A percentile compares a stretch with the other conserved stretches of the same genome.
These are phyloP conservation scores for Oriolus oriolus DNA, from an alignment of 2,113 vertebrate genomes.

Conservation along the genomic window DNA sequence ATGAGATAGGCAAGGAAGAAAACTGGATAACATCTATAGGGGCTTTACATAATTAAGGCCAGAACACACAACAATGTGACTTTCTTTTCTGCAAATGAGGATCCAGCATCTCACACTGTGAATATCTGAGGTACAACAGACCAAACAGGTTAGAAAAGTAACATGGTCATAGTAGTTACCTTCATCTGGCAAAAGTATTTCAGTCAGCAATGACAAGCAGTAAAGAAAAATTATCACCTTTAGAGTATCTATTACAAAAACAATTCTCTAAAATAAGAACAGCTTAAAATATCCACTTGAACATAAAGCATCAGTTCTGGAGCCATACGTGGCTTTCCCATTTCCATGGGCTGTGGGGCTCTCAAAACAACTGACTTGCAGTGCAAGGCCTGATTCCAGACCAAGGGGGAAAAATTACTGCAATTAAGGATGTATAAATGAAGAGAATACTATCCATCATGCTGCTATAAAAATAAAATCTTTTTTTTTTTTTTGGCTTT, in stretches of 20 bases:
- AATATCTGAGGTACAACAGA: conserved; percentile 9
- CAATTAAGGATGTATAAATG: conserved; percentile 53
- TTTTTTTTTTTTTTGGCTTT: not conserved
- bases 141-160: conserved; percentile 59
- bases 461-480: not conserved
- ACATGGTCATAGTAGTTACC: conserved; percentile 67
- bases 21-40: not conserved
- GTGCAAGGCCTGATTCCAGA: not conserved
- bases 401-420: not conserved
- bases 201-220: conserved; percentile 61
- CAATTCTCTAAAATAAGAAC: conserved; percentile 64
- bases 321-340: not conserved
- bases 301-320: conserved; percentile 6
- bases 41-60: conserved; percentile 24
- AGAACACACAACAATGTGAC: not conserved
- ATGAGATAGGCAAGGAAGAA: not conserved
- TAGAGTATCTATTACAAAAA: conserved; percentile 70
- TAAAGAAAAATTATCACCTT: conserved; percentile 70
- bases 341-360: not conserved
- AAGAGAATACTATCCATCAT: not conserved
- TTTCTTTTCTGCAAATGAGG: not conserved
- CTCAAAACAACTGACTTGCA: conserved; percentile 18
- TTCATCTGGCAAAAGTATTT: conserved; percentile 72
- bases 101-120: conserved; percentile 14
- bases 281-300: conserved; percentile 51